Evolutionary conservation across 2,888 invertebrate genomes (phyloP).

Genomic region (Drosophila mercatorum): DNA sequence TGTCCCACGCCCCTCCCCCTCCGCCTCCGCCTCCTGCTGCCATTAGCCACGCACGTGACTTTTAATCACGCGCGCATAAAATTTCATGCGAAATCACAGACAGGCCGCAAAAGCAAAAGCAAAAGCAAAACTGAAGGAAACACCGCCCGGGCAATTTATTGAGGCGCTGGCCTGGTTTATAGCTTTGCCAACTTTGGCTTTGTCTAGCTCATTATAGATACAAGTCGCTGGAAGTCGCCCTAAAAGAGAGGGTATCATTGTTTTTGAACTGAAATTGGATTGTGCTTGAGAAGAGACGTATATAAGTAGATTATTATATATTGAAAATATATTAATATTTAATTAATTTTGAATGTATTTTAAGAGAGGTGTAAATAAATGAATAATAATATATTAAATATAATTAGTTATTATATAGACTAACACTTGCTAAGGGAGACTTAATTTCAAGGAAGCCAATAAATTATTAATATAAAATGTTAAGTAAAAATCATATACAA

Average conservation of each 20-base stretch:
- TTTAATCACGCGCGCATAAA: conserved; percentile 79
- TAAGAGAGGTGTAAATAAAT: neutral
- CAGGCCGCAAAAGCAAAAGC: conserved; percentile 23
- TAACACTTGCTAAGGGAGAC: too few relatives aligned
- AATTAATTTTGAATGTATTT: too few relatives aligned
- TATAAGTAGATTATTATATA: neutral
- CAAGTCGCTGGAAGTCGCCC: conserved; percentile 7
- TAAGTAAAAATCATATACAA: too few relatives aligned
- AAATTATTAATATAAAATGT: too few relatives aligned
- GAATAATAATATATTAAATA: neutral
- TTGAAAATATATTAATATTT: too few relatives aligned
- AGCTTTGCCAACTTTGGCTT: conserved; percentile 43
- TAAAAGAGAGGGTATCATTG: neutral
- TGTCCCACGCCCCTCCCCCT: neutral
- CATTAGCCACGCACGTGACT: conserved; percentile 78
- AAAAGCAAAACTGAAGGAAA: conserved; percentile 8
- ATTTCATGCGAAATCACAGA: conserved; percentile 57
- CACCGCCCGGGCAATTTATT: conserved; percentile 50
- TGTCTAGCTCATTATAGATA: conserved; percentile 51
- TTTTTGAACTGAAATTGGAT: neutral
- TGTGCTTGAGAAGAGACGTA: too few relatives aligned
- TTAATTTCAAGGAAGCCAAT: too few relatives aligned
- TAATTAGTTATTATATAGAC: neutral
- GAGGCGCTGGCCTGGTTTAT: conserved; percentile 61
- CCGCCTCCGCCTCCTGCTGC: neutral